These are phyloP conservation scores for Hemithea aestivaria DNA, from an alignment of 2,888 invertebrate genomes.

Conservation along the genomic window DNA sequence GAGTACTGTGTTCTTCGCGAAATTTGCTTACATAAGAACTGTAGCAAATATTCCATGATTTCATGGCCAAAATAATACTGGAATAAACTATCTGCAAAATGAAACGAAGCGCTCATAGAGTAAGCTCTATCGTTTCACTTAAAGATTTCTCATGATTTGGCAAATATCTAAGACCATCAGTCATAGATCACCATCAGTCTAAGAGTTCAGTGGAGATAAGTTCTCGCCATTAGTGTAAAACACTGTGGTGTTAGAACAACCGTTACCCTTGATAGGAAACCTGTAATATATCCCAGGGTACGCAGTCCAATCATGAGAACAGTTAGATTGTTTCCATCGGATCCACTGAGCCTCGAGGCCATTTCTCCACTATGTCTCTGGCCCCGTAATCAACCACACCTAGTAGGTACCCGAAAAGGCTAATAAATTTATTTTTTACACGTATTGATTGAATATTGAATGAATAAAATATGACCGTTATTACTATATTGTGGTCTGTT, in stretches of 20 bases:
- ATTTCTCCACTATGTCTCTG: constrained; percentile 7
- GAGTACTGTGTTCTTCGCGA: too few relatives aligned
- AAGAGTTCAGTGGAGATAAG: constrained; percentile 30
- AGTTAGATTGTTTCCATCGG: constrained; percentile 54
- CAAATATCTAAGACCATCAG: not conserved
- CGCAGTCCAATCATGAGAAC: constrained; percentile 49
- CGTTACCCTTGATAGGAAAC: constrained; percentile 64
- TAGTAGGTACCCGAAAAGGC: constrained; percentile 22
- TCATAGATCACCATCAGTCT: constrained; percentile 5
- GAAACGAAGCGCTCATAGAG: too few relatives aligned
- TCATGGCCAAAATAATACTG: too few relatives aligned
- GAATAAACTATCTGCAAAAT: too few relatives aligned
- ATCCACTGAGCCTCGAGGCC: constrained; percentile 22
- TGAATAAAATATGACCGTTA: constrained; percentile 25
- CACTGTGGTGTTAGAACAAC: constrained; percentile 47
- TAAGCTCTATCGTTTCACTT: too few relatives aligned
- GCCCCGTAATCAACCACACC: constrained; percentile 14
- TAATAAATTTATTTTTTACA: constrained; percentile 27
- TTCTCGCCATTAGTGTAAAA: constrained; percentile 42
- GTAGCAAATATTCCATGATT: too few relatives aligned
- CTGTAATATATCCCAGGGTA: constrained; percentile 52
- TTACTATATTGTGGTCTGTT: constrained; percentile 11
- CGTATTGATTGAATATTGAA: constrained; percentile 25
- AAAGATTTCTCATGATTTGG: too few relatives aligned
- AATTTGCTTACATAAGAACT: too few relatives aligned